These are phyloP conservation scores for Ophioninae sp. DNA, from an alignment of 2,888 invertebrate genomes.

Conservation along the genomic window DNA sequence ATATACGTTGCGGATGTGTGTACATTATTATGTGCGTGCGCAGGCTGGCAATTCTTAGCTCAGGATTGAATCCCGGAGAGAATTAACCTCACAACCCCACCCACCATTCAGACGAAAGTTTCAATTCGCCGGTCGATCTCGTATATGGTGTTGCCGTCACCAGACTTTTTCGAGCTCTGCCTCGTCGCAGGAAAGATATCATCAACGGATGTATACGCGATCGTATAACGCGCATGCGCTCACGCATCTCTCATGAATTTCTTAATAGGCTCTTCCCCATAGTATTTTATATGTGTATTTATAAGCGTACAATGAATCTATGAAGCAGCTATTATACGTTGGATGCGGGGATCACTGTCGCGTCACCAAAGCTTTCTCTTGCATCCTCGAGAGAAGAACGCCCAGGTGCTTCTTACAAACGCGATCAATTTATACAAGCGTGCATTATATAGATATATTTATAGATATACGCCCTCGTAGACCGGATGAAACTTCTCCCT, in stretches of 20 bases:
- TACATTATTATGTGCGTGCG: not conserved
- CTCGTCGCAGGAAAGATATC: constrained; percentile 1
- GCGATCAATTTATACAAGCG: constrained; percentile 9
- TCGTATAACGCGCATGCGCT: constrained; percentile 40
- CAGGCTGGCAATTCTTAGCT: constrained; percentile 29
- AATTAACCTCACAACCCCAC: constrained; percentile 55
- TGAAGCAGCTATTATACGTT: constrained; percentile 64
- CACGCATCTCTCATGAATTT: constrained; percentile 68
- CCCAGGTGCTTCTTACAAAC: constrained; percentile 60
- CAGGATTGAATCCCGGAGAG: constrained; percentile 41
- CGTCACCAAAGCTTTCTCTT: constrained; percentile 14
- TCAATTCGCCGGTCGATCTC: constrained; percentile 46
- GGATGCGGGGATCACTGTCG: constrained; percentile 43
- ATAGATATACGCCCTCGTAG: constrained; percentile 53
- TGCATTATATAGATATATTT: not conserved
- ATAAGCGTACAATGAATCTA: constrained; percentile 65
- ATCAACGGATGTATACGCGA: not conserved
- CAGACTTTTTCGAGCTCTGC: constrained; percentile 28
- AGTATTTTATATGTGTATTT: constrained; percentile 14
- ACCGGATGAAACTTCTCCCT: constrained; percentile 12
- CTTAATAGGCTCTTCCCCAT: constrained; percentile 62
- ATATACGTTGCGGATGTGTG: not conserved
- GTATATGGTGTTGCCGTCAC: constrained; percentile 28
- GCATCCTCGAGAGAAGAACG: constrained; percentile 29
- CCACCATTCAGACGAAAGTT: constrained; percentile 39